Percentiles rank a stretch among this genome's conserved stretches.
Conservation (phyloP, 2,797 vertebrate genomes). For the Danio kyathit region DNA sequence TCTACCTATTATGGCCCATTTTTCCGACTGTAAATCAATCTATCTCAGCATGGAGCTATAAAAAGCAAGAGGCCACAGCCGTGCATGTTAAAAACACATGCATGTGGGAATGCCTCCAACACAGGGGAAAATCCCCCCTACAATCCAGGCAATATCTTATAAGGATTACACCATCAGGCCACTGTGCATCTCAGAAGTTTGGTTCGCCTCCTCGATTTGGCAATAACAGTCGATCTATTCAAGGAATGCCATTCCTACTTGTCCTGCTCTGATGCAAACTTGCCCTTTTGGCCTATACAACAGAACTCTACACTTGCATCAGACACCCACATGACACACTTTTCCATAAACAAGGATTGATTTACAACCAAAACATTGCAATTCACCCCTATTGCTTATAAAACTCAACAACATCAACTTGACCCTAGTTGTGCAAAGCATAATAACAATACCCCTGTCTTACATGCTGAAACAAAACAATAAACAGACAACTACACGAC, state of each 20-base stretch:
- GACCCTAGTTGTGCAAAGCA: neutral
- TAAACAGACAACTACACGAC: neutral
- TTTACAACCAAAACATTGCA: conserved; percentile 25
- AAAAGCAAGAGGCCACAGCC: conserved; percentile 58
- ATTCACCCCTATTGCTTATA: conserved; percentile 22
- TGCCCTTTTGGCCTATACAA: neutral
- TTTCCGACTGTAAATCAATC: conserved; percentile 71
- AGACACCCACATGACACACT: neutral
- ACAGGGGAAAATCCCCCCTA: conserved; percentile 40
- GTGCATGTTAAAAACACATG: conserved; percentile 53
- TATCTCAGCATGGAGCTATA: conserved; percentile 67
- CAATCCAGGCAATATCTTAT: conserved; percentile 21
- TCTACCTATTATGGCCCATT: conserved; percentile 58
- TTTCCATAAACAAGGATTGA: conserved; percentile 13
- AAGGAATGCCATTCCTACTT: conserved; percentile 10
- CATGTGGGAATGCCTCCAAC: conserved; percentile 48
- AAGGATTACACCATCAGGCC: neutral
- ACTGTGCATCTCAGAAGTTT: conserved; percentile 27
- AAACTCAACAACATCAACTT: neutral
- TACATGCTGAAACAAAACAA: neutral
- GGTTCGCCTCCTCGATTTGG: conserved; percentile 18
- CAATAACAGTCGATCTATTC: conserved; percentile 22
- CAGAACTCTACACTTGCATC: conserved; percentile 24
- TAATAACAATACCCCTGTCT: neutral
- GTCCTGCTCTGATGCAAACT: conserved; percentile 27